Base-by-base conservation (phyloP, 2,888 invertebrate genomes). In the Eupithecia insigniata region DNA sequence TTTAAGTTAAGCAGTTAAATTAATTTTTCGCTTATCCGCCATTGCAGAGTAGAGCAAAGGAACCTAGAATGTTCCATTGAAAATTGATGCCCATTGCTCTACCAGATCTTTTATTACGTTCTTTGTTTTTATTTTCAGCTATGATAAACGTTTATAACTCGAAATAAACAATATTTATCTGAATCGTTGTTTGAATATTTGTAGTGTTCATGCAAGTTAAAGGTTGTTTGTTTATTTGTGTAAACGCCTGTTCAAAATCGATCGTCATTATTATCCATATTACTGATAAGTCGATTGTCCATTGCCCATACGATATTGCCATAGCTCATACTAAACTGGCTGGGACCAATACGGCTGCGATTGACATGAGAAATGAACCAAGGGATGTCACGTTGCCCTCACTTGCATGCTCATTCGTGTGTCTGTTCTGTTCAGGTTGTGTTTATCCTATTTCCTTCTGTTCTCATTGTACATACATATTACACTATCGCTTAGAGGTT, bases 281-380 rank as follows among this genome's bases (percentile, higher is more conserved):
- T 18, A 60, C 18, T 30, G 2, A 18, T 60, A 60, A 30, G 26
- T 55, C 55, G 22, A 14, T 55, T 55, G 26, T 55, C 55, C 12
- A 14, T 55, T 3, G 3, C 51, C 55, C 26, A 55, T 55, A 55
- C 66, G 78, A 76, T 72, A 79, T 74, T 72, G 71, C 76, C 26
- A 77, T 69, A 74, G 85, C 65, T 85, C 87, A 79, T 64, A 36
- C 79, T 80, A 79, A 10, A 73, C 30, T 88, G 86, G 87, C 71
- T 65, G 66, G 51, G 36, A 26, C 71, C 80, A 76, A 74, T 82
- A 81, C 83, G 80, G 79, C 78, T 87, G 87, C 81, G 80, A 84
- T 85, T 89, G 88, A 88, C 90, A 83, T 81, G 84, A 83, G 84
- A 87, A 88, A 87, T 87, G 89, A 86, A 87, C 84, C 85, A 86